These are phyloP conservation scores for Drosophila ambigua DNA, from an alignment of 1,140 invertebrate genomes.

Conservation along the genomic window DNA sequence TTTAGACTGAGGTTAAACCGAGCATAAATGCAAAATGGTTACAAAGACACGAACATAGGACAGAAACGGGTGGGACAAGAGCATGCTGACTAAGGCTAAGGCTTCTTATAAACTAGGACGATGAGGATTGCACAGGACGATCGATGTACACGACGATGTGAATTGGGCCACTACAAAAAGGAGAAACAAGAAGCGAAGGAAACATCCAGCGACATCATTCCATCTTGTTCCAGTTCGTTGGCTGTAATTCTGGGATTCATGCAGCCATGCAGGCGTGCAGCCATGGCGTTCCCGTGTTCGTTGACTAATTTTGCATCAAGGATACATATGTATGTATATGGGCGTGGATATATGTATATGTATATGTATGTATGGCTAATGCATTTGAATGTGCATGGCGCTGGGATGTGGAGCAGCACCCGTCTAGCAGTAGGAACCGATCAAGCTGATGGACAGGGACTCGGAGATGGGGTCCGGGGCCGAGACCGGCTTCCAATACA, in stretches of 20 bases:
- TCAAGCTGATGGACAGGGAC: conserved; percentile 86
- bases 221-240: too few species aligned
- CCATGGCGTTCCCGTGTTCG: too few species aligned
- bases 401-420: background rate
- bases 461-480: conserved; percentile 85
- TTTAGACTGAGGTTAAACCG: conserved; percentile 7
- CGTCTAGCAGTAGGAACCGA: conserved; percentile 88
- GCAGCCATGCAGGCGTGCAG: too few species aligned
- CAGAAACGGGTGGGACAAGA: conserved; percentile 4
- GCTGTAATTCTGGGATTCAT: too few species aligned
- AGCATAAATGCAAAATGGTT: conserved; percentile 46
- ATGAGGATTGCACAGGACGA: conserved; percentile 13
- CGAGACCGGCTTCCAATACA: conserved; percentile 90
- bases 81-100: conserved; percentile 27
- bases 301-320: too few species aligned
- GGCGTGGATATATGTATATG: too few species aligned
- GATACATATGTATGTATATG: too few species aligned
- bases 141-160: too few species aligned
- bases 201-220: background rate
- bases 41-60: conserved; percentile 29
- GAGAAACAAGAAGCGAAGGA: too few species aligned
- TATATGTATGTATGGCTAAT: too few species aligned
- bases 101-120: conserved; percentile 25
- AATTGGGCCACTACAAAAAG: too few species aligned
- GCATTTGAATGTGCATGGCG: too few species aligned